These are phyloP conservation scores for Lepidocyrtoides sp. DNA, from an alignment of 2,888 invertebrate species.

Conservation along the genomic window DNA sequence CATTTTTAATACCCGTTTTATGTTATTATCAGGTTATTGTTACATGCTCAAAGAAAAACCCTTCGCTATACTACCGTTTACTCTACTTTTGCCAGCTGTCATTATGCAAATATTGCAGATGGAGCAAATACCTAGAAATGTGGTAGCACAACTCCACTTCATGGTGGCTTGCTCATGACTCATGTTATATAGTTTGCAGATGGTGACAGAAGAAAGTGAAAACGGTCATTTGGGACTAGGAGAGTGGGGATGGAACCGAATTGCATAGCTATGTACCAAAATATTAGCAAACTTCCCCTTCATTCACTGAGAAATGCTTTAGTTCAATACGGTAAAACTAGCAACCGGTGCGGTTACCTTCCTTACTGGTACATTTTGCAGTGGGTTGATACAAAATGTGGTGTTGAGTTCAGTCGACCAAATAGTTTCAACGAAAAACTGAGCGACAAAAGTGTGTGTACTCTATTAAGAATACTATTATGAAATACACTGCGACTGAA, in stretches of 20 bases:
- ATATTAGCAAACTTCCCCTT: not conserved
- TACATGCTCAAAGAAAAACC: not conserved
- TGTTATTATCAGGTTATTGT: conserved; percentile 15
- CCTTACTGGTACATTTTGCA: not conserved
- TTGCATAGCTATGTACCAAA: not conserved
- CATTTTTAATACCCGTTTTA: conserved; percentile 19
- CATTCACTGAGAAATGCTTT: not conserved
- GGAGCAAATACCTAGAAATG: not conserved
- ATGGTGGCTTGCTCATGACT: conserved; percentile 28
- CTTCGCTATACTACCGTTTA: not conserved
- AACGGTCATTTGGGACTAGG: conserved; percentile 58
- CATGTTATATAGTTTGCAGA: conserved; percentile 68
- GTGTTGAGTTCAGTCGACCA: conserved; percentile 21
- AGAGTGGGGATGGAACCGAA: not conserved
- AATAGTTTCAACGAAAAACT: not conserved
- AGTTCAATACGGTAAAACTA: no score
- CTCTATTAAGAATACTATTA: no score
- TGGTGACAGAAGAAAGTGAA: conserved; percentile 67
- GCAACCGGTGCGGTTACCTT: not conserved
- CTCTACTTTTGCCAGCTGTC: conserved; percentile 48
- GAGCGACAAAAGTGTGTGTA: not conserved
- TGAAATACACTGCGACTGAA: no score
- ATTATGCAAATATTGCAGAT: conserved; percentile 66
- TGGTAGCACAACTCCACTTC: conserved; percentile 3
- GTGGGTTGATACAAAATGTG: conserved; percentile 18